Evolutionary conservation across 1,140 invertebrate species (phyloP).

Genomic region (Phocides pigmalion): DNA sequence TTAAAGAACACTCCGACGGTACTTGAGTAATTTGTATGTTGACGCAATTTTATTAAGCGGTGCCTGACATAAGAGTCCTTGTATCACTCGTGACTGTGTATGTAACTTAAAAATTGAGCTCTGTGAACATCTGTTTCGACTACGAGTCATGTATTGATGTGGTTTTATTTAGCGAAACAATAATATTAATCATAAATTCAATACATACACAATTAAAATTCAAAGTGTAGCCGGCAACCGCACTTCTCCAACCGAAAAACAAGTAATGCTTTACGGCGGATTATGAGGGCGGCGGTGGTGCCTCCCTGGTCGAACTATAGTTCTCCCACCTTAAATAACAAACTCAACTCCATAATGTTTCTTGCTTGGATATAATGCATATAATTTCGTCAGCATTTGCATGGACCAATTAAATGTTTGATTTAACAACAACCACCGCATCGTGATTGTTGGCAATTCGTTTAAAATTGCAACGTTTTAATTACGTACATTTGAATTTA

Average conservation of each 20-base stretch:
- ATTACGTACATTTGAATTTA: slow-evolving; percentile 11
- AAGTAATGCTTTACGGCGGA: too few species aligned
- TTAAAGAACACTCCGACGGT: slow-evolving; percentile 39
- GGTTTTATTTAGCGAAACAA: too few species aligned
- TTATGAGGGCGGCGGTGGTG: too few species aligned
- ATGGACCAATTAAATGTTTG: slow-evolving; percentile 14
- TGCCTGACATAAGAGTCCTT: slow-evolving; percentile 14
- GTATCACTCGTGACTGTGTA: neutral
- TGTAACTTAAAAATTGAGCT: slow-evolving; percentile 6
- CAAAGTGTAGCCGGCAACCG: too few species aligned
- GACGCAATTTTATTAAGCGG: slow-evolving; percentile 45
- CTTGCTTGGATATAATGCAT: neutral
- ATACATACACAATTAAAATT: too few species aligned
- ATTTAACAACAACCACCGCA: slow-evolving; percentile 4
- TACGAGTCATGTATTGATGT: too few species aligned
- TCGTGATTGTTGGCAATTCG: slow-evolving; percentile 11
- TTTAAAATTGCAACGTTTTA: slow-evolving; percentile 14
- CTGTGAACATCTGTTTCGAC: too few species aligned
- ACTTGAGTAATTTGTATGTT: slow-evolving; percentile 33
- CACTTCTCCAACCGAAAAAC: too few species aligned
- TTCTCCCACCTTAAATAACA: too few species aligned
- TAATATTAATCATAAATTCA: too few species aligned
- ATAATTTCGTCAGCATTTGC: slow-evolving; percentile 11
- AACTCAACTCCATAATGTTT: neutral
- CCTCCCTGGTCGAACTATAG: too few species aligned